Percentiles rank a stretch among this genome's conserved stretches.
Conservation (phyloP, 2,113 vertebrate genomes). For the Ivindomyrus marchei region DNA sequence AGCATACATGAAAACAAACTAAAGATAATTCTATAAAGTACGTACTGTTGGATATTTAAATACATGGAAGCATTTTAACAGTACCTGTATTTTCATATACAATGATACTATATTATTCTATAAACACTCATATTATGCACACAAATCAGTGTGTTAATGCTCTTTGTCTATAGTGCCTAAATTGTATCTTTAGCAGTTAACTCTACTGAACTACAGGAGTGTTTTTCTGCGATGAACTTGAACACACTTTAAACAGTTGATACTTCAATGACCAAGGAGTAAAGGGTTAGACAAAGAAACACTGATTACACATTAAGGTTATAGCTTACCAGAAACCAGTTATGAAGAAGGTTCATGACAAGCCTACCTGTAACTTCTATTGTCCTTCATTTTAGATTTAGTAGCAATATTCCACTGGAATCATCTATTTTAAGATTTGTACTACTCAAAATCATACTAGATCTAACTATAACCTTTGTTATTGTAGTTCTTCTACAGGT, state of each 20-base stretch:
- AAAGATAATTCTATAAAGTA: not conserved
- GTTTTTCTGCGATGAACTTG: not conserved
- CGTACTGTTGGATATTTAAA: not conserved
- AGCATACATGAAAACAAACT: conserved; percentile 3
- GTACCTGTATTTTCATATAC: conserved; percentile 16
- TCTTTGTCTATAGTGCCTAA: conserved; percentile 12
- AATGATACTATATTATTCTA: not conserved
- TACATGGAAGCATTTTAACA: conserved; percentile 14
- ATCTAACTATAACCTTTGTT: not conserved
- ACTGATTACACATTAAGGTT: not conserved
- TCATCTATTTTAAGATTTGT: not conserved
- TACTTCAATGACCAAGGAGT: not conserved
- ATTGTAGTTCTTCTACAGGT: not conserved
- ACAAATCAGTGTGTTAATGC: conserved; percentile 1
- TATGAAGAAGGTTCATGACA: not conserved
- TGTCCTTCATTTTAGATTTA: not conserved
- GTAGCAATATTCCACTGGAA: not conserved
- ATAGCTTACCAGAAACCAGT: conserved; percentile 2
- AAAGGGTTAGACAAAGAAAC: not conserved
- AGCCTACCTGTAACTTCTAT: not conserved
- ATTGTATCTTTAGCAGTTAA: not conserved
- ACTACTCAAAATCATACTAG: not conserved
- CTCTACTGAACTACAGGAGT: not conserved
- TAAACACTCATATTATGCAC: conserved; percentile 8
- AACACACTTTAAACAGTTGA: not conserved